These are phyloP conservation scores for Sparidentex hasta DNA, from an alignment of 2,797 vertebrate species.

Conservation along the genomic window DNA sequence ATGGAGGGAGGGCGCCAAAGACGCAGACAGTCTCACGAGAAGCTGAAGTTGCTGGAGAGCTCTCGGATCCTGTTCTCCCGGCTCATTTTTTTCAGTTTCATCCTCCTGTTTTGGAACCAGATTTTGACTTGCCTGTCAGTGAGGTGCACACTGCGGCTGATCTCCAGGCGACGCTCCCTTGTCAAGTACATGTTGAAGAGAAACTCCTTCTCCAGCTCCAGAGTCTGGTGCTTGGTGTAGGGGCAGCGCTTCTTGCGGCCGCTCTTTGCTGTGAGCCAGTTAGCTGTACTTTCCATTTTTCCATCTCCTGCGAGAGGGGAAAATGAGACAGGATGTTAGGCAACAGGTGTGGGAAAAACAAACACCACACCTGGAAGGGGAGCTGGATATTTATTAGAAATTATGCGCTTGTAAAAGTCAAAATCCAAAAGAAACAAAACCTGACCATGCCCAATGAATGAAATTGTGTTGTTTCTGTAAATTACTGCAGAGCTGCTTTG, in stretches of 20 bases:
- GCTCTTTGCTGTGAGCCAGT: conserved; percentile 98
- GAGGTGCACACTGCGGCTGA: conserved; percentile 98
- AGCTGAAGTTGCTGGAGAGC: conserved; percentile 97
- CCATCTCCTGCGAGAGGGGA: conserved; percentile 85
- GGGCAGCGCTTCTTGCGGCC: conserved; percentile 98
- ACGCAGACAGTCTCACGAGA: conserved; percentile 90
- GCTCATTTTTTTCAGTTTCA: conserved; percentile 99
- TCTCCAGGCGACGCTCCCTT: conserved; percentile 98
- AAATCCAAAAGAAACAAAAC: background rate
- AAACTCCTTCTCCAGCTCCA: conserved; percentile 99
- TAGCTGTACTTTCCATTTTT: conserved; percentile 92
- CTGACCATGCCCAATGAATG: background rate
- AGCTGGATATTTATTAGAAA: background rate
- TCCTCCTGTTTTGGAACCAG: conserved; percentile 99
- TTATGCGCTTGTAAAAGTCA: background rate
- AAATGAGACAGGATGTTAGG: conserved; percentile 57
- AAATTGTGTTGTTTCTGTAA: background rate
- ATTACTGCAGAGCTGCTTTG: background rate
- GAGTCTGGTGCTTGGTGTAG: conserved; percentile 98
- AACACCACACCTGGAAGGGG: background rate
- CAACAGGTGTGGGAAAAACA: conserved; percentile 56
- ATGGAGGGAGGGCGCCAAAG: conserved; percentile 73
- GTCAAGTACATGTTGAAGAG: conserved; percentile 99
- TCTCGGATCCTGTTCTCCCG: conserved; percentile 97
- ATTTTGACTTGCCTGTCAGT: conserved; percentile 99